A percentile compares a stretch with the other conserved stretches of the same genome.
These are phyloP conservation scores for Halocaridina rubra DNA, from an alignment of 2,888 invertebrate genomes.

Conservation along the genomic window DNA sequence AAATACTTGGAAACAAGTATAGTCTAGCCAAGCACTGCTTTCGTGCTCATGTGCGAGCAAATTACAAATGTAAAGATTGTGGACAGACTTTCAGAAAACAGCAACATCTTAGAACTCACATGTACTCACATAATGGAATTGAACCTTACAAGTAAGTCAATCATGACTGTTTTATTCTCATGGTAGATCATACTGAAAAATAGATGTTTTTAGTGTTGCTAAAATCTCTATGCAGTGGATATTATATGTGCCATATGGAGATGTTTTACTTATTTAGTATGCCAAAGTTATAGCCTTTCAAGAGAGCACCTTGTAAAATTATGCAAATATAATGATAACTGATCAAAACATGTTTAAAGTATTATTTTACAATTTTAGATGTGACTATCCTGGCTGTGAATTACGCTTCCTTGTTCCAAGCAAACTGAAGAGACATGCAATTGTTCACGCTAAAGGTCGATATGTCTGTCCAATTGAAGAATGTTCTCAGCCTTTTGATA, in stretches of 20 bases:
- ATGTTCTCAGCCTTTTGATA: conserved; percentile 35
- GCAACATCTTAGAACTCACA: conserved; percentile 40
- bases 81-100: conserved; percentile 43
- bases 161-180: no score
- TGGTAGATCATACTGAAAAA: no score
- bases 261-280: no score
- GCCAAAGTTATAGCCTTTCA: no score
- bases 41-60: conserved; percentile 7
- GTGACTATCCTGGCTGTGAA: conserved; percentile 53
- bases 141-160: conserved; percentile 47
- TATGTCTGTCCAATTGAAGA: conserved; percentile 44
- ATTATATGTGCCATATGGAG: no score
- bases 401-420: conserved; percentile 19
- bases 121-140: conserved; percentile 39
- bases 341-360: no score
- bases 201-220: no score
- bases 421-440: conserved; percentile 26
- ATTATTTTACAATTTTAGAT: conserved; percentile 34
- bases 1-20: conserved; percentile 7
- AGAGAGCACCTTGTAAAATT: no score
- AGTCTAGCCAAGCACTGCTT: conserved; percentile 24
- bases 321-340: no score
- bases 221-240: no score
- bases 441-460: conserved; percentile 32
- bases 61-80: conserved; percentile 29